Conservation (phyloP, 2,888 invertebrate species). For the Baccha elongata region DNA sequence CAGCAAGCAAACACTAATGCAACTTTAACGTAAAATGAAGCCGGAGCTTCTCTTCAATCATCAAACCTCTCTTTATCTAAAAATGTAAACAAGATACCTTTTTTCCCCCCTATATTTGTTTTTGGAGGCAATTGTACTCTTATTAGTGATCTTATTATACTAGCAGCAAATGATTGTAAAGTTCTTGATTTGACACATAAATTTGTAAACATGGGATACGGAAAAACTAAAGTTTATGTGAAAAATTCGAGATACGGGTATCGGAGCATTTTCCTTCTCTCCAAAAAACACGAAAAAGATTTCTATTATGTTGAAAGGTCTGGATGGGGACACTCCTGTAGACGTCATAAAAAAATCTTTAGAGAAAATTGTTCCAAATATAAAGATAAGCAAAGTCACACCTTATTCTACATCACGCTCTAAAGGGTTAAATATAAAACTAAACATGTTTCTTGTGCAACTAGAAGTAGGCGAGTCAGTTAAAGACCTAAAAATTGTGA, state of each 20-base stretch:
- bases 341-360: too few species aligned
- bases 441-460: too few species aligned
- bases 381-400: too few species aligned
- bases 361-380: too few species aligned
- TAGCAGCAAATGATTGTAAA: background rate
- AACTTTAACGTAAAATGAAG: too few species aligned
- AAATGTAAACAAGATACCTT: background rate
- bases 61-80: background rate
- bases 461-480: conserved; percentile 24
- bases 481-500: background rate
- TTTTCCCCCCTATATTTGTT: conserved; percentile 19
- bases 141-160: conserved; percentile 3
- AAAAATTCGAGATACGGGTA: conserved; percentile 8
- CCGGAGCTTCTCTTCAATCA: too few species aligned
- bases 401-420: too few species aligned
- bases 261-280: conserved; percentile 2
- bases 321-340: conserved; percentile 20
- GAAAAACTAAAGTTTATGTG: conserved; percentile 24
- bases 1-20: too few species aligned
- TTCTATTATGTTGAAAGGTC: conserved; percentile 23
- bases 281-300: too few species aligned
- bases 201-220: conserved; percentile 10
- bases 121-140: conserved; percentile 11
- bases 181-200: background rate
- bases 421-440: too few species aligned